phyloP scores from a whole-genome alignment of 2,888 invertebrate species.

The Lottia scabra region DNA sequence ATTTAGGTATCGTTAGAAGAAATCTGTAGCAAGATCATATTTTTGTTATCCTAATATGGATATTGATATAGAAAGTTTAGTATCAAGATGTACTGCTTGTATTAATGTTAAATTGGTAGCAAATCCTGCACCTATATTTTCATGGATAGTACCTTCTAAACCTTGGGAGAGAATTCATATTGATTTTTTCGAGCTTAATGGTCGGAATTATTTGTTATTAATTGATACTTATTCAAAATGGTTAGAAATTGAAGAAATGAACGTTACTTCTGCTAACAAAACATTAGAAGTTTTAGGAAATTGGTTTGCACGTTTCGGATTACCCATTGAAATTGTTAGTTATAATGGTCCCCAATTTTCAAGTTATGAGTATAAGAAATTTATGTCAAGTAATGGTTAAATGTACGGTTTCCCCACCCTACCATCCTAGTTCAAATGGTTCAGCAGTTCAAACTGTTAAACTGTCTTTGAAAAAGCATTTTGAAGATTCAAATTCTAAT shows the following conservation, averaged over 20 bases:
- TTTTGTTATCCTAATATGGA: slow-evolving; percentile 42
- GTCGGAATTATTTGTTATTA: slow-evolving; percentile 35
- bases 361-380: slow-evolving; percentile 27
- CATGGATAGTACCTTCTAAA: slow-evolving; percentile 42
- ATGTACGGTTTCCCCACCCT: slow-evolving; percentile 31
- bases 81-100: slow-evolving; percentile 30
- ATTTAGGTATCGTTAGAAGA: slow-evolving; percentile 38
- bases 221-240: slow-evolving; percentile 45
- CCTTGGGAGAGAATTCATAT: slow-evolving; percentile 46
- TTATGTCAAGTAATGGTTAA: slow-evolving; percentile 21
- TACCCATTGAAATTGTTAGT: too few species aligned
- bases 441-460: slow-evolving; percentile 39
- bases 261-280: too few species aligned
- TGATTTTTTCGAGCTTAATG: slow-evolving; percentile 44
- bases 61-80: slow-evolving; percentile 25
- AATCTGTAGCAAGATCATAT: slow-evolving; percentile 30
- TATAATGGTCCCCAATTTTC: neutral
- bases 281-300: too few species aligned
- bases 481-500: neutral
- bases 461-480: slow-evolving; percentile 6
- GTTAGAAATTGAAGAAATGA: slow-evolving; percentile 26
- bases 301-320: too few species aligned
- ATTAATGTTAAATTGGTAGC: slow-evolving; percentile 26
- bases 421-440: slow-evolving; percentile 36
- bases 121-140: slow-evolving; percentile 35